These are phyloP conservation scores for Corvus hawaiiensis DNA, from an alignment of 2,113 vertebrate genomes.

Conservation along the genomic window DNA sequence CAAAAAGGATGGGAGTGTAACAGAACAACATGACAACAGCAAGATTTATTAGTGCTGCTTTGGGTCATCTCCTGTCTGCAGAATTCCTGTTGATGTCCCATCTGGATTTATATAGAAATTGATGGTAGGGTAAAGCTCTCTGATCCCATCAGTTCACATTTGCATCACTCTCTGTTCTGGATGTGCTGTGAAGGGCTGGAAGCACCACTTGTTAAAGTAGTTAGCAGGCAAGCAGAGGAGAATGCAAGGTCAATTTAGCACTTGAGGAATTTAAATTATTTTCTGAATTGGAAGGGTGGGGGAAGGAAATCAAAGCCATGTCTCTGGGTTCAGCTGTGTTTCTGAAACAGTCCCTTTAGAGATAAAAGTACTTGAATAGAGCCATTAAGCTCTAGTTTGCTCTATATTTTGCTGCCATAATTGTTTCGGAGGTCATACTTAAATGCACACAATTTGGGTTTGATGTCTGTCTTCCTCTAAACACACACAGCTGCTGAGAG, in stretches of 20 bases:
- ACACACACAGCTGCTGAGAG: background rate
- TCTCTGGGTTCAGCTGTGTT: background rate
- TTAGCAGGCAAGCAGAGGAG: conserved; percentile 35
- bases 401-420: background rate
- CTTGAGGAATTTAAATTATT: background rate
- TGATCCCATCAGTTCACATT: conserved; percentile 24
- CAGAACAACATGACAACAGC: background rate
- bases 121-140: conserved; percentile 1
- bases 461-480: background rate
- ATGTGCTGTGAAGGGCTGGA: background rate
- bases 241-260: conserved; percentile 21
- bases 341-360: background rate
- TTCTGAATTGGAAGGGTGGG: background rate
- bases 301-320: background rate
- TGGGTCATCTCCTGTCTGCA: conserved; percentile 22
- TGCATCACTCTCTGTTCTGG: conserved; percentile 2
- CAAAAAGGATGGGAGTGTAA: background rate
- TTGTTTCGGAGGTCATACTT: background rate
- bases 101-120: conserved; percentile 20
- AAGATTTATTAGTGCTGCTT: conserved; percentile 37
- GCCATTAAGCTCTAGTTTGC: background rate
- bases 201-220: conserved; percentile 36
- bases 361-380: background rate
- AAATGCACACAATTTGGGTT: background rate
- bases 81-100: conserved; percentile 8